Conservation (phyloP, 2,888 invertebrate species). For the Andrena fulva region DNA sequence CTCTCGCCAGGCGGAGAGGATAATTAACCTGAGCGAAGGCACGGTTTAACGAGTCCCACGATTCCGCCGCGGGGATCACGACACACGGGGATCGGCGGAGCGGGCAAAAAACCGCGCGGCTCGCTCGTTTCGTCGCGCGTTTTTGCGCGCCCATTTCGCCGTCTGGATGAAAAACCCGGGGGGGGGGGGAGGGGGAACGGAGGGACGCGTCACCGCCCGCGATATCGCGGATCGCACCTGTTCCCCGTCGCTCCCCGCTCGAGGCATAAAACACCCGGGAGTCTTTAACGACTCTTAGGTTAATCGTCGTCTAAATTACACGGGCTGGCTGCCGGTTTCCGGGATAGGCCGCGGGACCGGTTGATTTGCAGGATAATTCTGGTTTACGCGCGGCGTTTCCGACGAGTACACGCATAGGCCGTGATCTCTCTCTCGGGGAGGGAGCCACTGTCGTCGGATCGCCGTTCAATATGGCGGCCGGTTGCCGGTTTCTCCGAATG, state of each 20-base stretch:
- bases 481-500: neutral
- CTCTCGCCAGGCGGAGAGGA: conserved; percentile 63
- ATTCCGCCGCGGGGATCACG: conserved; percentile 68
- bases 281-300: conserved; percentile 57
- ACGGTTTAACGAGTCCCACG: conserved; percentile 75
- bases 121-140: conserved; percentile 71
- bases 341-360: conserved; percentile 33
- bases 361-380: conserved; percentile 57
- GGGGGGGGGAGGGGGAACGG: conserved; percentile 33
- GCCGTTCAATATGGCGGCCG: conserved; percentile 20
- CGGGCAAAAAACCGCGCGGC: conserved; percentile 62
- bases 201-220: conserved; percentile 36
- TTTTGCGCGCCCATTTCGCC: conserved; percentile 44
- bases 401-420: conserved; percentile 24
- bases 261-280: neutral
- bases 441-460: conserved; percentile 6
- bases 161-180: conserved; percentile 32
- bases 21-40: conserved; percentile 63
- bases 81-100: conserved; percentile 51
- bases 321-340: conserved; percentile 49
- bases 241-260: conserved; percentile 35
- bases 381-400: conserved; percentile 39
- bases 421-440: conserved; percentile 13
- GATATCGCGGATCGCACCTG: conserved; percentile 60
- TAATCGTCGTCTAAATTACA: conserved; percentile 66